Conservation (phyloP, 2,888 invertebrate genomes). For the Brassicogethes aeneus region DNA sequence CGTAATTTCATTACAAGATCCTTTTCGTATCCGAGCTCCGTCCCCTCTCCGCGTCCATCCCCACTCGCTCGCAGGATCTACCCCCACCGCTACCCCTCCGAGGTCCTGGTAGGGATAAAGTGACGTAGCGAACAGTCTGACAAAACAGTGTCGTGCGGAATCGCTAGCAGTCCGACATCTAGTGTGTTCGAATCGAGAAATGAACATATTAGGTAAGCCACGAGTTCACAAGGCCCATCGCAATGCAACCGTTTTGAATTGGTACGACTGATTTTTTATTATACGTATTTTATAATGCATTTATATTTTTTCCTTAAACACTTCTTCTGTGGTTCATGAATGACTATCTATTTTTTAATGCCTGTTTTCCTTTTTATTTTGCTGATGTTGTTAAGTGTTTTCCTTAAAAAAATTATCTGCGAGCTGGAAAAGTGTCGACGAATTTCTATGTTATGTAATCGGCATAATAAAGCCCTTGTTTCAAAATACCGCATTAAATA, state of each 20-base stretch:
- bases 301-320: too few relatives aligned
- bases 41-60: conserved; percentile 14
- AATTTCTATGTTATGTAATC: too few relatives aligned
- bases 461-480: too few relatives aligned
- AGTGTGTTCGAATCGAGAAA: conserved; percentile 41
- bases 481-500: too few relatives aligned
- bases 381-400: conserved; percentile 4
- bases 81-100: conserved; percentile 12
- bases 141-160: conserved; percentile 37
- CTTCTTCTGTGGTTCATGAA: conserved; percentile 17
- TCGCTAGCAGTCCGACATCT: conserved; percentile 41
- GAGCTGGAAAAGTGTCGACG: too few relatives aligned
- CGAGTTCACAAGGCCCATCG: conserved; percentile 7
- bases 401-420: too few relatives aligned
- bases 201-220: conserved; percentile 43
- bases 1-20: too few relatives aligned
- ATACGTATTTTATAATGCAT: conserved; percentile 13
- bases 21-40: conserved; percentile 9
- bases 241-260: conserved; percentile 26
- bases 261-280: conserved; percentile 36
- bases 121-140: conserved; percentile 43
- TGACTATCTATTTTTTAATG: conserved; percentile 8
- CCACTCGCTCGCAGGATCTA: conserved; percentile 13
- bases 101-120: conserved; percentile 9
- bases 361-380: conserved; percentile 2